Evolutionary conservation across 2,113 vertebrate genomes (phyloP).

Genomic region (Pygoscelis antarcticus): DNA sequence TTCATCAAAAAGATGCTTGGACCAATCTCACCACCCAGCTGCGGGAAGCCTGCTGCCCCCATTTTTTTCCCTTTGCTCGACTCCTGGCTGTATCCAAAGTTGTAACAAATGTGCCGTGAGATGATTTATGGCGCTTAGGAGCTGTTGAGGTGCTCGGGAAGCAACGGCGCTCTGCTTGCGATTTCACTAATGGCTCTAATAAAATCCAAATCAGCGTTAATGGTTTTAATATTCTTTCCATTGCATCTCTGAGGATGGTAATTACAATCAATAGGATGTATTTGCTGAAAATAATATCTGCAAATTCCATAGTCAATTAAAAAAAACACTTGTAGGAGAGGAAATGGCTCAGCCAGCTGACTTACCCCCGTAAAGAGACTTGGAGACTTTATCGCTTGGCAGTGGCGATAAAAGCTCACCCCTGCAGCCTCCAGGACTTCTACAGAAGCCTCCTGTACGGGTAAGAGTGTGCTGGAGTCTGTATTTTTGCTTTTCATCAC

Average conservation of each 20-base stretch:
- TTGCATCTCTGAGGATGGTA: not conserved
- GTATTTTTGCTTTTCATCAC: not conserved
- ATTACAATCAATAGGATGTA: conserved; percentile 26
- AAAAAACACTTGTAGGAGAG: not conserved
- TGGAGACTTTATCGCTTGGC: not conserved
- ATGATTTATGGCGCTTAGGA: conserved; percentile 3
- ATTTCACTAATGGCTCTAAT: conserved; percentile 27
- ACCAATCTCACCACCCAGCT: not conserved
- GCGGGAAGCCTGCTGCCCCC: not conserved
- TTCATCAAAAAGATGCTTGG: not conserved
- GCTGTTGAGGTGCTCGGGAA: not conserved
- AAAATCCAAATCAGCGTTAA: conserved; percentile 32
- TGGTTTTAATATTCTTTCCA: conserved; percentile 42
- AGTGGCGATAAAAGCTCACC: not conserved
- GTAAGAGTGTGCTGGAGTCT: not conserved
- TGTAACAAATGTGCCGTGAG: not conserved
- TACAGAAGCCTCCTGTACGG: not conserved
- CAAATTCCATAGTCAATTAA: not conserved
- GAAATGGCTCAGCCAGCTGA: not conserved
- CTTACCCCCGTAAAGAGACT: not conserved
- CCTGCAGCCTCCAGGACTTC: not conserved
- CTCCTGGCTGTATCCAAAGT: not conserved
- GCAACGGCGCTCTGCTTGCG: not conserved
- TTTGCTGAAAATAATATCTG: conserved; percentile 33
- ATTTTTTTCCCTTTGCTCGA: not conserved